A percentile compares a stretch with the other conserved stretches of the same genome.
Evolutionary conservation across 2,888 invertebrate genomes (phyloP).

Genomic region (Chrysopilus asiliformis): DNA sequence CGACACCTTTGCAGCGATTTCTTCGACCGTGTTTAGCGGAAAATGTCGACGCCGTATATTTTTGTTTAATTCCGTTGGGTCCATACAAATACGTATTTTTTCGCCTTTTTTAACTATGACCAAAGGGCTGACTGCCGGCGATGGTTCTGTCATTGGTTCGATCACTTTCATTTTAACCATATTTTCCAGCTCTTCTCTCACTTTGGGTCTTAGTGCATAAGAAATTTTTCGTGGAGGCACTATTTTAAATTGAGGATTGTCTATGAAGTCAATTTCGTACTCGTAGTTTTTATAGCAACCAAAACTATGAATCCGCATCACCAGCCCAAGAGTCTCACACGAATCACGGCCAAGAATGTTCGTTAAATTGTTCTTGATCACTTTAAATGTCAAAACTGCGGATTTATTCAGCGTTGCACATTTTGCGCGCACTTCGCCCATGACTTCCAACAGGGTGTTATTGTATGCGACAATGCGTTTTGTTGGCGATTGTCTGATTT

Average conservation of each 20-base stretch:
- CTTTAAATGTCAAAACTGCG: background rate
- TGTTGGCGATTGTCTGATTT: background rate
- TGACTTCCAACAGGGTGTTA: too few relatives aligned
- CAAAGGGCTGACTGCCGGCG: slow-evolving; percentile 10
- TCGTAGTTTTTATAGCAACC: too few relatives aligned
- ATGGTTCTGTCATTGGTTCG: slow-evolving; percentile 7
- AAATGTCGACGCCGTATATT: background rate
- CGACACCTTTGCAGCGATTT: slow-evolving; percentile 8
- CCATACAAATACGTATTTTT: background rate
- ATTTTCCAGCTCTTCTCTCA: slow-evolving; percentile 8
- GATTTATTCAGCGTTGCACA: too few relatives aligned
- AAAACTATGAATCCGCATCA: background rate
- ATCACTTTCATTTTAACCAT: slow-evolving; percentile 6
- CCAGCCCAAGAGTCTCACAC: background rate
- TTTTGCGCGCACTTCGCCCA: too few relatives aligned
- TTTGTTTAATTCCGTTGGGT: slow-evolving; percentile 1
- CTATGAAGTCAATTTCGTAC: slow-evolving; percentile 3
- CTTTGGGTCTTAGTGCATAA: slow-evolving; percentile 7
- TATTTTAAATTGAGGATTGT: slow-evolving; percentile 5
- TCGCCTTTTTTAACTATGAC: slow-evolving; percentile 9
- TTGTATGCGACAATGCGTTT: background rate
- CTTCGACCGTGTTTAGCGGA: slow-evolving; percentile 8
- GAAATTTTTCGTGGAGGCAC: slow-evolving; percentile 8
- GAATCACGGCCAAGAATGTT: background rate
- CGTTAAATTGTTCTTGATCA: background rate